Conservation (phyloP, 2,113 vertebrate species). For the Zingel zingel region DNA sequence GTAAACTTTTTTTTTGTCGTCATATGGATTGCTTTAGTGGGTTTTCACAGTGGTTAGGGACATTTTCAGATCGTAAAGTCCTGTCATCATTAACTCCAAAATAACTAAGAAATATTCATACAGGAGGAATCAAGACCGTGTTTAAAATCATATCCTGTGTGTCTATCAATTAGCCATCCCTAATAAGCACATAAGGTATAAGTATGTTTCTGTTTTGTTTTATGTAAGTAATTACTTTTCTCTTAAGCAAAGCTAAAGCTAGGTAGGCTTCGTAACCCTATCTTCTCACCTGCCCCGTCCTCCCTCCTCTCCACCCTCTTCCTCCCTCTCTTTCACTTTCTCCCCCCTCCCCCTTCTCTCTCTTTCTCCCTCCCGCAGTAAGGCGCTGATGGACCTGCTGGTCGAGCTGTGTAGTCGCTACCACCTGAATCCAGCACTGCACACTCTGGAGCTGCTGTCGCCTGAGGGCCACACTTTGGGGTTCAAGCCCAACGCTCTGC, state of each 20-base stretch:
- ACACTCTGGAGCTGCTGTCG: constrained; percentile 91
- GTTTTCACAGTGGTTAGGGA: neutral
- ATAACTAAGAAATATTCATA: neutral
- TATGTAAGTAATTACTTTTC: constrained; percentile 55
- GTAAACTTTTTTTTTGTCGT: neutral
- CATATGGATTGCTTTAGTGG: neutral
- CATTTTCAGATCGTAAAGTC: neutral
- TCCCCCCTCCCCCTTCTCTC: constrained; percentile 22
- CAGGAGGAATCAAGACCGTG: neutral
- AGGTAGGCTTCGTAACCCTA: constrained; percentile 59
- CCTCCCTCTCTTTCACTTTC: constrained; percentile 17
- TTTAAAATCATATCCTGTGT: neutral
- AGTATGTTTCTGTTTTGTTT: constrained; percentile 29
- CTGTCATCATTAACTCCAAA: neutral
- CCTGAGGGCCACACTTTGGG: constrained; percentile 84
- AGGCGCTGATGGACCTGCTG: constrained; percentile 96
- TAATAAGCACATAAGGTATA: constrained; percentile 13
- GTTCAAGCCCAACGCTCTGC: constrained; percentile 93
- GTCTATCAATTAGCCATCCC: neutral
- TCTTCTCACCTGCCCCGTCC: constrained; percentile 17
- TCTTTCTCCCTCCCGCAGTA: constrained; percentile 82
- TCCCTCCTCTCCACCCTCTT: constrained; percentile 29
- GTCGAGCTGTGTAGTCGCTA: constrained; percentile 94
- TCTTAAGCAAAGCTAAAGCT: constrained; percentile 49
- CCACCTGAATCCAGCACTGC: constrained; percentile 92